A percentile compares a stretch with the other conserved stretches of the same genome.
These are phyloP conservation scores for Heliconius eleuchia DNA, from an alignment of 1,140 invertebrate genomes.

Conservation along the genomic window DNA sequence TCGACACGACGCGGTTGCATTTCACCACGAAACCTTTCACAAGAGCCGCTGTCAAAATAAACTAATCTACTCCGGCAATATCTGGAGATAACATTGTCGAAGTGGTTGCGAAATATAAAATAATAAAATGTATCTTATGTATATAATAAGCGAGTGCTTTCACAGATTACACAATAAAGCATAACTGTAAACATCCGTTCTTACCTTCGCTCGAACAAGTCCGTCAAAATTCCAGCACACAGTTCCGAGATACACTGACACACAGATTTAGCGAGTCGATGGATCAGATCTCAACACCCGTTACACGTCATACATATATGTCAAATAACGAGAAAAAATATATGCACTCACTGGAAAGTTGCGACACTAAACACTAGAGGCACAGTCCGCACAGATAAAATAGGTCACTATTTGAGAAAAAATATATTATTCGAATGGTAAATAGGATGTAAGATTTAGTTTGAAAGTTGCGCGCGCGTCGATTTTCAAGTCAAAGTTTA, in stretches of 20 bases:
- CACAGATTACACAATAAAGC: conserved; percentile 75
- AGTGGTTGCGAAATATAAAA: conserved; percentile 32
- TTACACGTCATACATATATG: conserved; percentile 73
- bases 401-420: background rate
- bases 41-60: conserved; percentile 13
- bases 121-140: conserved; percentile 25
- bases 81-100: conserved; percentile 27
- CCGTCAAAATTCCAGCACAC: conserved; percentile 78
- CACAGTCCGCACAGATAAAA: conserved; percentile 47
- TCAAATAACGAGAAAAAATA: conserved; percentile 67
- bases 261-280: conserved; percentile 75
- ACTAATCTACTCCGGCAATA: conserved; percentile 12
- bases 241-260: conserved; percentile 74
- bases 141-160: conserved; percentile 56
- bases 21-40: conserved; percentile 33
- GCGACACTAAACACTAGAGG: conserved; percentile 57
- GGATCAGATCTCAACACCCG: conserved; percentile 72
- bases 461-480: conserved; percentile 62
- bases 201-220: conserved; percentile 76
- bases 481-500: conserved; percentile 18
- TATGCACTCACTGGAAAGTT: conserved; percentile 52
- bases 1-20: conserved; percentile 30
- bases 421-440: background rate
- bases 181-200: conserved; percentile 79
- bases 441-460: background rate